Evolutionary conservation across 2,113 vertebrate genomes (phyloP), one percentile per base, ranked within the genome.

Genomic region (Aegithalos caudatus): DNA sequence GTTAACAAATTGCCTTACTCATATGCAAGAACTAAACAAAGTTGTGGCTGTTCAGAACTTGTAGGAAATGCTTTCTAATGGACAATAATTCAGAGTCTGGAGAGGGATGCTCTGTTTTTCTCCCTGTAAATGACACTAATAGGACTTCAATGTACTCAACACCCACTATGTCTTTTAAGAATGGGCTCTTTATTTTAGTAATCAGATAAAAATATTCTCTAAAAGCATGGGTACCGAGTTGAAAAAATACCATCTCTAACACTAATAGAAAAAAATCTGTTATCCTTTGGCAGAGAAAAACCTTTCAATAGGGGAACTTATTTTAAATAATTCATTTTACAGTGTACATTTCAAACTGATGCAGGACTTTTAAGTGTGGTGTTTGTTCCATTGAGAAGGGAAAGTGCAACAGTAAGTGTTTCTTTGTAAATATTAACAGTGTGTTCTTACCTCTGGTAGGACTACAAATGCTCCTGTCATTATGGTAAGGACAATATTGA

Each of bases 391-490:
- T 67, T 92, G 48, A 74, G 72, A 56, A 62, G 40, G 20, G 81
- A 16, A 94, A 90, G 65, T 38, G 31, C 38, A 64, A 4, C 7
- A 61, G 17, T 28, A 42, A 80, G 19, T 2, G 7, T 57, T 86
- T 66, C 84, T 79, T 53, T 76, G 65, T 51, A 70, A 87, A 33
- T 60, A 62, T 48, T 53, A 76, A 42, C 47, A 66, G 31, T 5
- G 20, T 11, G 18, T 45, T 56, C 98, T 98, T 94, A 99, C 99
- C 99, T 99, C 99, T 51, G 99, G 99, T n/a, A 99, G 95, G 29
- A 99, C 98, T 9, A 99, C 98, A 90, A 99, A 99, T 15, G 99
- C 99, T 93, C 99, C 99, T 1, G 99, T 99, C 99, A 99, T 99
- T 84, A 99, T 96, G 17, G 99, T 99, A 23, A 99, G 98, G 86